phyloP scores from a whole-genome alignment of 2,797 vertebrate genomes.

The Trachops cirrhosus region DNA sequence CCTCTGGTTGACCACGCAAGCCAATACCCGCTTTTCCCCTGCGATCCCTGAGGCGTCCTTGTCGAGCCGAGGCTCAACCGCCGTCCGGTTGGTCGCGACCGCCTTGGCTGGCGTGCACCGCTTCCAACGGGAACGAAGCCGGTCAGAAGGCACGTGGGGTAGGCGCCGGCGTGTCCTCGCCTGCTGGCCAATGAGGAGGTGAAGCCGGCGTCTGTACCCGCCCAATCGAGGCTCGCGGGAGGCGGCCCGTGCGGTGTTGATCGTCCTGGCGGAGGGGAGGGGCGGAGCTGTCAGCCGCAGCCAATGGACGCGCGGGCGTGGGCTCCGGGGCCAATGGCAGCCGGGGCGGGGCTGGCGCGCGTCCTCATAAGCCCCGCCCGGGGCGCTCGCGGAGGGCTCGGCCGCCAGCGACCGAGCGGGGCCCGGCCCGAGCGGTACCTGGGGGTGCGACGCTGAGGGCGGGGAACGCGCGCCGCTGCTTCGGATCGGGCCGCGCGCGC shows the following conservation, averaged over 20 bases:
- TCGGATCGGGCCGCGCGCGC: constrained; percentile 46
- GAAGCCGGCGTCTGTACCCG: background rate
- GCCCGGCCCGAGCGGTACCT: constrained; percentile 54
- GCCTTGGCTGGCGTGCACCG: background rate
- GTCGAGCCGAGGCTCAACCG: background rate
- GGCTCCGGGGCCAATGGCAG: constrained; percentile 67
- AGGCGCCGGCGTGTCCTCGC: background rate
- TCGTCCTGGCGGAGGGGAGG: background rate
- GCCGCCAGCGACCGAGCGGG: constrained; percentile 65
- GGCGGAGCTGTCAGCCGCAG: background rate
- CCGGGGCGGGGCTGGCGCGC: constrained; percentile 61
- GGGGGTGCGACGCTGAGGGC: constrained; percentile 59
- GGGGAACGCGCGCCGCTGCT: constrained; percentile 44
- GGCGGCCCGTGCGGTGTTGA: constrained; percentile 71
- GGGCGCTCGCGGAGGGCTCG: constrained; percentile 69
- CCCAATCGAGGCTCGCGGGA: constrained; percentile 32
- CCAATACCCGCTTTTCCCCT: constrained; percentile 44
- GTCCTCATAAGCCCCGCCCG: constrained; percentile 61
- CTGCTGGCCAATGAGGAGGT: background rate
- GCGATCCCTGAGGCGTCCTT: background rate
- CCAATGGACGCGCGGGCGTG: constrained; percentile 73
- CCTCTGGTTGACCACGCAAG: rapidly evolving
- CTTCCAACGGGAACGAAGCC: constrained; percentile 49
- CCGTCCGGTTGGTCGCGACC: background rate
- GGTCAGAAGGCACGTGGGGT: constrained; percentile 76